A percentile compares a stretch with the other conserved stretches of the same genome.
Conservation (phyloP, 2,888 invertebrate species). For the Petrophora chlorosata region DNA sequence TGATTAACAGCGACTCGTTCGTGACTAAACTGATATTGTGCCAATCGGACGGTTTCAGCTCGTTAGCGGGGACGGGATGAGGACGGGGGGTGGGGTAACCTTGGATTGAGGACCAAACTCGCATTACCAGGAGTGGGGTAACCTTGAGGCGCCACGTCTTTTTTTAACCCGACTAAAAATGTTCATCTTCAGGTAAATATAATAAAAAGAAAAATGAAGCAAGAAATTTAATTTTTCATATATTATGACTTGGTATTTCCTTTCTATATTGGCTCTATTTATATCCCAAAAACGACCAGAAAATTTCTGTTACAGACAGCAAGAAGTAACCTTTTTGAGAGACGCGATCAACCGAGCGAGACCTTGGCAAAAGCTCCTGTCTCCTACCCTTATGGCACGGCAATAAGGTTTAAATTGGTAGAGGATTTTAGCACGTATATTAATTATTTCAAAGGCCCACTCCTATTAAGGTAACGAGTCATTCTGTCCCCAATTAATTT, state of each 20-base stretch:
- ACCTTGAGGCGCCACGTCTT: too few species aligned
- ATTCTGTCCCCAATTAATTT: slow-evolving; percentile 57
- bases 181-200: too few species aligned
- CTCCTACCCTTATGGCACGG: background rate
- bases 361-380: background rate
- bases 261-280: background rate
- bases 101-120: slow-evolving; percentile 22
- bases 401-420: slow-evolving; percentile 10
- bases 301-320: slow-evolving; percentile 1
- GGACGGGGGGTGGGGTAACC: slow-evolving; percentile 31
- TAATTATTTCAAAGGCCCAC: slow-evolving; percentile 50
- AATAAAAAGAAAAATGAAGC: too few species aligned
- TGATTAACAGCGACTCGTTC: slow-evolving; percentile 57
- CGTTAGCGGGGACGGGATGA: slow-evolving; percentile 46
- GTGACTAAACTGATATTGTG: slow-evolving; percentile 67
- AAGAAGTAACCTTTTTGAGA: slow-evolving; percentile 3
- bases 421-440: slow-evolving; percentile 36
- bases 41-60: slow-evolving; percentile 52
- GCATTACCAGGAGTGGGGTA: slow-evolving; percentile 11
- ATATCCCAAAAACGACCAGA: slow-evolving; percentile 1
- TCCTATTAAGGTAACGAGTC: slow-evolving; percentile 50
- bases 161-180: too few species aligned
- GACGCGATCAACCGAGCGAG: background rate
- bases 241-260: too few species aligned
- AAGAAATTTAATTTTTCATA: too few species aligned